Percentiles rank a stretch among this genome's conserved stretches.
phyloP scores from a whole-genome alignment of 2,113 vertebrate genomes.

The Cebidichthys violaceus region DNA sequence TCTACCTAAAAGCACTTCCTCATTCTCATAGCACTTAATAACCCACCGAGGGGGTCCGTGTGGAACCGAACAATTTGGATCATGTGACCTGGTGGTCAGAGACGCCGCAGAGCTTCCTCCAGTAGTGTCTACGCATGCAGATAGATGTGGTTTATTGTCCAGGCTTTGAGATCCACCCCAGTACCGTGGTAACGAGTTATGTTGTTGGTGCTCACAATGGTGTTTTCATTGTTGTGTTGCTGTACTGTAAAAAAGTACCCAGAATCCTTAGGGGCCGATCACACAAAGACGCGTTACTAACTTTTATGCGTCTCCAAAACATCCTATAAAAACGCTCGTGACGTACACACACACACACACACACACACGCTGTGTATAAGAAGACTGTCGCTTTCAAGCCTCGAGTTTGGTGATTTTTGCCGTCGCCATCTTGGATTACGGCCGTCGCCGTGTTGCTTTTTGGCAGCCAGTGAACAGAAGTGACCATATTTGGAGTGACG shows the following conservation, averaged over 20 bases:
- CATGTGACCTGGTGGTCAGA: background rate
- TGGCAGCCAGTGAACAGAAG: no score
- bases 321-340: background rate
- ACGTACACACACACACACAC: background rate
- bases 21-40: conserved; percentile 75
- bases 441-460: no score
- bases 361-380: background rate
- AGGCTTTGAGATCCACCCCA: background rate
- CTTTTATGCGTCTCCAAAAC: background rate
- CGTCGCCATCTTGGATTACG: no score
- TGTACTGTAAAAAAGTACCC: background rate
- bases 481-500: no score
- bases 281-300: background rate
- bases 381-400: no score
- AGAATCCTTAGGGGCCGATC: background rate
- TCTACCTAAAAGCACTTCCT: conserved; percentile 68
- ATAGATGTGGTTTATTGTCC: background rate
- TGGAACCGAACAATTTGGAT: conserved; percentile 26
- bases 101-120: background rate
- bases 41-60: conserved; percentile 75
- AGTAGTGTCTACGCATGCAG: background rate
- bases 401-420: no score
- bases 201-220: background rate
- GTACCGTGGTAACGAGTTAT: background rate
- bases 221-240: background rate